Conservation (phyloP, 2,888 invertebrate genomes). For the Crioceris asparagi region DNA sequence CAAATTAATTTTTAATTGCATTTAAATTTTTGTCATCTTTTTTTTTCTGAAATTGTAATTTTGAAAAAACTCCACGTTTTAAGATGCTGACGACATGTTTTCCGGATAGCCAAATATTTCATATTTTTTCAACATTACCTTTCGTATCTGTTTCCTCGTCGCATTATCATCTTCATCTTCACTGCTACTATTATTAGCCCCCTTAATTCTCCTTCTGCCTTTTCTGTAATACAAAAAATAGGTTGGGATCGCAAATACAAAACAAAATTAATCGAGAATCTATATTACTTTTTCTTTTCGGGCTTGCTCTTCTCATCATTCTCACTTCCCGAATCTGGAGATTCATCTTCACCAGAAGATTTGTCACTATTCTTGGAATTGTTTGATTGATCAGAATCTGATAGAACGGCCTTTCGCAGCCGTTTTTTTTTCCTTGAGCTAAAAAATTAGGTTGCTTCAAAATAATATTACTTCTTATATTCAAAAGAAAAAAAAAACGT, state of each 20-base stretch:
- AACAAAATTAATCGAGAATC: neutral
- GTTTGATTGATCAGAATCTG: slow-evolving; percentile 25
- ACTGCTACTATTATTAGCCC: slow-evolving; percentile 30
- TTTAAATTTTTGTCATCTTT: too few relatives aligned
- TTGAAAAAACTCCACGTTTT: too few relatives aligned
- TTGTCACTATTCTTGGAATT: slow-evolving; percentile 13
- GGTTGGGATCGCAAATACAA: neutral
- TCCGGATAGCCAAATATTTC: neutral
- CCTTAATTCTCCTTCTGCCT: slow-evolving; percentile 28
- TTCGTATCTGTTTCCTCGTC: slow-evolving; percentile 49
- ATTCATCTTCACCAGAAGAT: slow-evolving; percentile 8
- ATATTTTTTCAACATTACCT: slow-evolving; percentile 35
- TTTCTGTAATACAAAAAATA: slow-evolving; percentile 11
- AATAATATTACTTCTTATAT: too few relatives aligned
- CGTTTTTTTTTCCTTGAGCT: too few relatives aligned
- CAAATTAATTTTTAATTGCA: too few relatives aligned
- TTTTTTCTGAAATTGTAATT: too few relatives aligned
- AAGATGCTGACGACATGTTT: too few relatives aligned
- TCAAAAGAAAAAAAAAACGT: too few relatives aligned
- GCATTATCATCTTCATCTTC: slow-evolving; percentile 32
- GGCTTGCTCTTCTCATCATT: slow-evolving; percentile 13
- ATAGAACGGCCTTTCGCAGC: slow-evolving; percentile 18
- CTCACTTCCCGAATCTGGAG: slow-evolving; percentile 10
- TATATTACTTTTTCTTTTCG: slow-evolving; percentile 13
- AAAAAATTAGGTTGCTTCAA: too few relatives aligned